Conservation (phyloP, 2,888 invertebrate species). For the Trichopoda pennipes region DNA sequence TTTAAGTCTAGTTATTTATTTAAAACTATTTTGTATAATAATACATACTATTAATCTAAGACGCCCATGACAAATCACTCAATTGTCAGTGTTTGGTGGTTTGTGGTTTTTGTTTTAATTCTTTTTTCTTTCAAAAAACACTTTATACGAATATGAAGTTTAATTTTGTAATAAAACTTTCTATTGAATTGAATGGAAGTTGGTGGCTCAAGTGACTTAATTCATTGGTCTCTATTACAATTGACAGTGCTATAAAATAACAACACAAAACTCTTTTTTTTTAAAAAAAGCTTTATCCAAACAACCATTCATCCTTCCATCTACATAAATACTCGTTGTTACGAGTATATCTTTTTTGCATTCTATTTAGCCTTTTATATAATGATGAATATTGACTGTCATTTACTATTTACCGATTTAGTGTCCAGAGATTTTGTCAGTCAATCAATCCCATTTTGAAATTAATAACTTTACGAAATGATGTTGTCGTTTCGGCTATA, state of each 20-base stretch:
- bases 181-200: constrained; percentile 44
- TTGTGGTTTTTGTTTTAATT: background rate
- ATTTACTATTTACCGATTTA: constrained; percentile 67
- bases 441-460: constrained; percentile 75
- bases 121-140: background rate
- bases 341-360: constrained; percentile 10
- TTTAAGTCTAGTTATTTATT: constrained; percentile 65
- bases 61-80: constrained; percentile 73
- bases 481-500: constrained; percentile 64
- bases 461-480: constrained; percentile 74
- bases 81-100: constrained; percentile 63
- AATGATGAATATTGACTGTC: constrained; percentile 58
- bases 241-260: constrained; percentile 52
- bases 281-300: background rate
- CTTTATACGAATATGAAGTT: background rate
- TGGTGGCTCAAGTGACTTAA: constrained; percentile 60
- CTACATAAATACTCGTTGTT: constrained; percentile 3
- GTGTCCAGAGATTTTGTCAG: constrained; percentile 75
- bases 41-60: constrained; percentile 69
- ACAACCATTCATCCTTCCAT: constrained; percentile 25
- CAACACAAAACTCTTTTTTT: constrained; percentile 14
- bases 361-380: constrained; percentile 27
- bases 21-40: constrained; percentile 63
- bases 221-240: constrained; percentile 61
- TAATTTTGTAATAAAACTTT: constrained; percentile 51